These are phyloP conservation scores for Borostomias antarcticus DNA, from an alignment of 2,797 vertebrate species.

Conservation along the genomic window DNA sequence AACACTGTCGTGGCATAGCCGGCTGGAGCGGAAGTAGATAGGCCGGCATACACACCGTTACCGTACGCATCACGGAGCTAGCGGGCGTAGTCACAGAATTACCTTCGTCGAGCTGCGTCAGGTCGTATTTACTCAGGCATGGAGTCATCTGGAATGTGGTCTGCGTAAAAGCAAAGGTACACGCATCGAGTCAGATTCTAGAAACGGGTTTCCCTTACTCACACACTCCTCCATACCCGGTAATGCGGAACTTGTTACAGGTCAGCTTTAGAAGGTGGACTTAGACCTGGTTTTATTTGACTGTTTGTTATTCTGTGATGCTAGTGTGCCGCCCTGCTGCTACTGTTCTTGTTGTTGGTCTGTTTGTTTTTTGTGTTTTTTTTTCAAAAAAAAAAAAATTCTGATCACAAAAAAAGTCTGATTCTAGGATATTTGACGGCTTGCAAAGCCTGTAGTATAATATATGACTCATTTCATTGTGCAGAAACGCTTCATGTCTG, in stretches of 20 bases:
- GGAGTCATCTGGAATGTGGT: slow-evolving; percentile 60
- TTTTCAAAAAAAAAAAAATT: not conserved
- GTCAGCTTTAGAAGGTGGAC: too few species aligned
- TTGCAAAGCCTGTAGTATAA: not conserved
- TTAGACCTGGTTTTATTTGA: not conserved
- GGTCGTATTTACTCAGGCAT: slow-evolving; percentile 54
- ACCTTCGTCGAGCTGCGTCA: slow-evolving; percentile 78
- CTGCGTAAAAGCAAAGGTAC: slow-evolving; percentile 55
- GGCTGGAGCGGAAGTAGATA: not conserved
- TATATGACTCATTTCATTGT: not conserved
- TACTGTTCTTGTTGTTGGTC: too few species aligned
- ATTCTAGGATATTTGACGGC: slow-evolving; percentile 4
- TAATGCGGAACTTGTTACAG: too few species aligned
- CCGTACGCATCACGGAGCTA: too few species aligned
- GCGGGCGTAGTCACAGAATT: slow-evolving; percentile 26
- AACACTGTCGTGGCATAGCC: not conserved
- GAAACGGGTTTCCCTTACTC: too few species aligned
- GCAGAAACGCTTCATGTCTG: not conserved
- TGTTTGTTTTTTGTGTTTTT: too few species aligned
- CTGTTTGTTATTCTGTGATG: not conserved
- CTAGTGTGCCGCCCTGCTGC: too few species aligned
- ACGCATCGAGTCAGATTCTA: not conserved
- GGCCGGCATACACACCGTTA: not conserved
- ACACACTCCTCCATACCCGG: too few species aligned
- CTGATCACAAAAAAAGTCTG: not conserved